Evolutionary conservation across 2,888 invertebrate genomes (phyloP).

Genomic region (Papilio gigon): DNA sequence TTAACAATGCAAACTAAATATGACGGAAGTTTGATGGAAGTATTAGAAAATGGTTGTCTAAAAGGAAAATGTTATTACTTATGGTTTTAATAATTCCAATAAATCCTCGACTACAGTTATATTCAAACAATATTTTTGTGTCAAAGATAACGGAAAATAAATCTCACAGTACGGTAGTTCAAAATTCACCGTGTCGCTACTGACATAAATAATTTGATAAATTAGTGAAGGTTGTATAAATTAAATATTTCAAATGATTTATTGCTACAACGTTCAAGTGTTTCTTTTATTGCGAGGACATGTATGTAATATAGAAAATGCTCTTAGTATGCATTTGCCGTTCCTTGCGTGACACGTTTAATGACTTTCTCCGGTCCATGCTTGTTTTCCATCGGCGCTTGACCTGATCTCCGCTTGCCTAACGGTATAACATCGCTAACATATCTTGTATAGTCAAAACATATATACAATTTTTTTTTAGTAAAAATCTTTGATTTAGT

Average conservation of each 20-base stretch:
- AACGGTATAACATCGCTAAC: slow-evolving; percentile 51
- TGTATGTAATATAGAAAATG: slow-evolving; percentile 52
- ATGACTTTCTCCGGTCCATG: slow-evolving; percentile 76
- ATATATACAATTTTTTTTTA: background rate
- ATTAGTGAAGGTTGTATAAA: slow-evolving; percentile 23
- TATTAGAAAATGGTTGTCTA: background rate
- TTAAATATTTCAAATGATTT: slow-evolving; percentile 45
- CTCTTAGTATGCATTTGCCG: slow-evolving; percentile 63
- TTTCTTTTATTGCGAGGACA: slow-evolving; percentile 39
- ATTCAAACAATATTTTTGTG: slow-evolving; percentile 7
- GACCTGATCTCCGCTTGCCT: slow-evolving; percentile 56
- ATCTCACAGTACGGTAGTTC: slow-evolving; percentile 2
- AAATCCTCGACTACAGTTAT: background rate
- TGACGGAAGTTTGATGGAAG: background rate
- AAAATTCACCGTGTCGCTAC: background rate
- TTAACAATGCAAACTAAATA: slow-evolving; percentile 6
- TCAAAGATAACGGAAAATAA: slow-evolving; percentile 12
- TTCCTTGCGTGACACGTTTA: slow-evolving; percentile 66
- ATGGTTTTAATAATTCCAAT: background rate
- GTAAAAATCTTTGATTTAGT: background rate
- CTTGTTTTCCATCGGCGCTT: slow-evolving; percentile 62
- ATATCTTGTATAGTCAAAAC: slow-evolving; percentile 41
- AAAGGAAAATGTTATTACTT: background rate
- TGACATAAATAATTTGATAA: slow-evolving; percentile 7
- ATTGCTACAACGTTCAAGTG: slow-evolving; percentile 26